These are phyloP conservation scores for Lethenteron camtschaticum DNA, from an alignment of 2,113 vertebrate species.

Conservation along the genomic window DNA sequence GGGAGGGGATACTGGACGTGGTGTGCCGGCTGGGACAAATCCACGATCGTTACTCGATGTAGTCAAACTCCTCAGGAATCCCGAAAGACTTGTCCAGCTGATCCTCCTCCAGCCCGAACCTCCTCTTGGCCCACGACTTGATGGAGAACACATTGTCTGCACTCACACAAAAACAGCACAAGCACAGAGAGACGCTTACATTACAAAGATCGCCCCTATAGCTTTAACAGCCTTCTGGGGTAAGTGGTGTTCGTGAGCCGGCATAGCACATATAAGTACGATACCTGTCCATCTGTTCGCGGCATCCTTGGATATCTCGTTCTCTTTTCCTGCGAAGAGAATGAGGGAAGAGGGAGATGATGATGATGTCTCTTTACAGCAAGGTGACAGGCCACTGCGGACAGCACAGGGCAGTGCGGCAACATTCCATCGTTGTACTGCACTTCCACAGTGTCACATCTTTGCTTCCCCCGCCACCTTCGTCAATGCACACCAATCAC, in stretches of 20 bases:
- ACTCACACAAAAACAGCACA: slow-evolving; percentile 15
- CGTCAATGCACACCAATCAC: no score
- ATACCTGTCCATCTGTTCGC: slow-evolving; percentile 86
- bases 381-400: background rate
- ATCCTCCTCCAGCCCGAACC: slow-evolving; percentile 67
- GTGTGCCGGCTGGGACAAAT: no score
- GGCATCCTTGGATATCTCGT: slow-evolving; percentile 58
- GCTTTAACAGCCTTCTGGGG: no score
- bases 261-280: slow-evolving; percentile 13
- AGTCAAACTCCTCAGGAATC: slow-evolving; percentile 92
- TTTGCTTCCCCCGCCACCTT: no score
- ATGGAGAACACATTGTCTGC: slow-evolving; percentile 85
- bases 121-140: slow-evolving; percentile 92
- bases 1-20: no score
- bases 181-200: background rate
- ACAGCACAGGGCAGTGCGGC: no score
- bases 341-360: background rate
- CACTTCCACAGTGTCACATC: no score
- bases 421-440: no score
- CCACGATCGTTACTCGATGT: slow-evolving; percentile 39
- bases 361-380: background rate
- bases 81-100: slow-evolving; percentile 79
- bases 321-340: slow-evolving; percentile 36
- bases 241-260: no score
- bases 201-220: background rate